phyloP scores from a whole-genome alignment of 2,113 vertebrate species.

The Ondatra zibethicus region DNA sequence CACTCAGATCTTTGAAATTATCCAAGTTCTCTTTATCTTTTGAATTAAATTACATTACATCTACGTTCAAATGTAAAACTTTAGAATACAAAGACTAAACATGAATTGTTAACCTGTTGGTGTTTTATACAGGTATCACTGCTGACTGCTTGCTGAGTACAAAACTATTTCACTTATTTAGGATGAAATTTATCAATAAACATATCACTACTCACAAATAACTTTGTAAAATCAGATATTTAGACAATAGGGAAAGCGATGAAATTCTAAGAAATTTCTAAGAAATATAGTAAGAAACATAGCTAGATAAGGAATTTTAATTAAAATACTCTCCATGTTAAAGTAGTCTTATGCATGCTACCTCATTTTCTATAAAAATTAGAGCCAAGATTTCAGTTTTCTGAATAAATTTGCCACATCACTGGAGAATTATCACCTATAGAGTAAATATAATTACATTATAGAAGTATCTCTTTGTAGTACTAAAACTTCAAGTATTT shows the following conservation, averaged over 20 bases:
- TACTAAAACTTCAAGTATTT: background rate
- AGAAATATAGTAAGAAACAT: background rate
- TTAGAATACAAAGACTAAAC: background rate
- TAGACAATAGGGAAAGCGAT: background rate
- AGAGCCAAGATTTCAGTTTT: background rate
- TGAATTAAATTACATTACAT: background rate
- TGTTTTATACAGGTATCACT: background rate
- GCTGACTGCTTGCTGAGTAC: background rate
- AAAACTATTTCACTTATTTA: background rate
- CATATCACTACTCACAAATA: background rate
- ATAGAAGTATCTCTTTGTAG: background rate
- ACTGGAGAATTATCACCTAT: background rate
- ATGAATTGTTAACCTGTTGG: background rate
- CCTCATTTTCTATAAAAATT: background rate
- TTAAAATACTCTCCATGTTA: background rate
- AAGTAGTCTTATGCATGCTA: background rate
- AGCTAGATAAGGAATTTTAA: background rate
- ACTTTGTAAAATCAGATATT: background rate
- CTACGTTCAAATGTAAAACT: background rate
- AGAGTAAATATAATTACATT: slow-evolving; percentile 12
- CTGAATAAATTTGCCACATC: background rate
- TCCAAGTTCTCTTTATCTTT: background rate
- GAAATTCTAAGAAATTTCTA: background rate
- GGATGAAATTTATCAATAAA: background rate
- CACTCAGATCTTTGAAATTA: background rate